Evolutionary conservation across 2,797 vertebrate genomes (phyloP).

Genomic region (Coregonus sp.): DNA sequence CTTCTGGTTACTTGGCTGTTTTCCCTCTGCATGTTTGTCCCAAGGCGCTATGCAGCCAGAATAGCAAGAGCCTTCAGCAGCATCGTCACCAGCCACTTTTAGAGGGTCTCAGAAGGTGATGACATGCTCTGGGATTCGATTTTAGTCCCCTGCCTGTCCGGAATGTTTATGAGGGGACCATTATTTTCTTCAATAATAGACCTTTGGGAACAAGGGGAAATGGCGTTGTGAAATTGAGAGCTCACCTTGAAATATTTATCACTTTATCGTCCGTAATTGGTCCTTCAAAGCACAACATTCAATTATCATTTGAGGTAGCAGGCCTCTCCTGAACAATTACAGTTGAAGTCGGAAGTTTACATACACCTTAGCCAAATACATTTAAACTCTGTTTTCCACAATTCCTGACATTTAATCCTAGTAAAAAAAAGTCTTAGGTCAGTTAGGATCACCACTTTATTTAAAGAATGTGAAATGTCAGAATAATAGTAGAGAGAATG

Average conservation of each 20-base stretch:
- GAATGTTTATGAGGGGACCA: conserved; percentile 48
- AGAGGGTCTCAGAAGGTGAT: conserved; percentile 42
- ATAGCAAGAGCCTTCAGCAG: conserved; percentile 30
- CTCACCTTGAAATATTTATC: conserved; percentile 45
- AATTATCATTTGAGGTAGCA: conserved; percentile 22
- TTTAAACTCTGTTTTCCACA: too few relatives aligned
- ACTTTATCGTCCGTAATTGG: conserved; percentile 22
- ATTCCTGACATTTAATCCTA: too few relatives aligned
- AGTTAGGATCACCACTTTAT: too few relatives aligned
- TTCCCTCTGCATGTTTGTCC: conserved; percentile 41
- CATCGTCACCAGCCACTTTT: conserved; percentile 24
- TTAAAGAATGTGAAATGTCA: too few relatives aligned
- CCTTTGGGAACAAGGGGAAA: conserved; percentile 12
- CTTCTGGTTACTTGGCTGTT: conserved; percentile 44
- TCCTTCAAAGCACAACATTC: conserved; percentile 10
- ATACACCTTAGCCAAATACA: too few relatives aligned
- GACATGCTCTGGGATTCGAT: conserved; percentile 34
- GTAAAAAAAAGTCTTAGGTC: too few relatives aligned
- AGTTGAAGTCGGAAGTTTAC: too few relatives aligned
- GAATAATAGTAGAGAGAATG: too few relatives aligned
- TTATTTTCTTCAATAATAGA: conserved; percentile 24
- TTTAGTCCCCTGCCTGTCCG: conserved; percentile 12
- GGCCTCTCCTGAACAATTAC: conserved; percentile 17
- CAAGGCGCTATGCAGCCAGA: conserved; percentile 24
- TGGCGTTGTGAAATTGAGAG: conserved; percentile 13